Conservation (phyloP, 2,888 invertebrate genomes). For the Zaprionus obscuricornis region DNA sequence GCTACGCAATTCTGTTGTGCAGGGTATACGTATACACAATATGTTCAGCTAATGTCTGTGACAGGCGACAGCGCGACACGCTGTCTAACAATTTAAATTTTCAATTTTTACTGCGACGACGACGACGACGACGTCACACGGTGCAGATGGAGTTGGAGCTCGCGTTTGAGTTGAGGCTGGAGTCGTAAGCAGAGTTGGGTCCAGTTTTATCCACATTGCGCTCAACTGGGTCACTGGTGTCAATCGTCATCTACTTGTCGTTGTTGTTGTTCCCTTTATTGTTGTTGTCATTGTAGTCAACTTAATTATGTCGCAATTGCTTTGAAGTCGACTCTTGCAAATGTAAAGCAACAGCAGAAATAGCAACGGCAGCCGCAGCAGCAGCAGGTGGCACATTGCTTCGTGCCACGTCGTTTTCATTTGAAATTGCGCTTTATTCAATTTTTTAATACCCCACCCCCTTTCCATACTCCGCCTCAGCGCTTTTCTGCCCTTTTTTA, state of each 20-base stretch:
- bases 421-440: constrained; percentile 73
- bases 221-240: constrained; percentile 73
- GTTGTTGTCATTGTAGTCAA: constrained; percentile 66
- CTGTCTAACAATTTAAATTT: constrained; percentile 78
- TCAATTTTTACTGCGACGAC: constrained; percentile 64
- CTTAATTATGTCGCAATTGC: constrained; percentile 77
- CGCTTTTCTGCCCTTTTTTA: constrained; percentile 49
- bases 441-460: constrained; percentile 55
- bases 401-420: constrained; percentile 40
- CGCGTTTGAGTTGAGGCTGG: not conserved
- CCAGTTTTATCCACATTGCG: constrained; percentile 57
- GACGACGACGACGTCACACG: constrained; percentile 53
- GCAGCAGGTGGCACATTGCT: constrained; percentile 45
- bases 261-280: constrained; percentile 35
- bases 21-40: constrained; percentile 60
- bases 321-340: constrained; percentile 74
- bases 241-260: constrained; percentile 53
- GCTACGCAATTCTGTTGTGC: constrained; percentile 10
- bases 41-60: constrained; percentile 54
- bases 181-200: constrained; percentile 26
- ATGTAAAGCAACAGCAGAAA: constrained; percentile 60
- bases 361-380: constrained; percentile 29
- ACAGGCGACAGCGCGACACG: constrained; percentile 75
- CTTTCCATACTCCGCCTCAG: not conserved
- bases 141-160: constrained; percentile 17